Evolutionary conservation across 1,140 invertebrate genomes (phyloP), one percentile per base, ranked within the genome.

Genomic region (Potamilus streckersoni): DNA sequence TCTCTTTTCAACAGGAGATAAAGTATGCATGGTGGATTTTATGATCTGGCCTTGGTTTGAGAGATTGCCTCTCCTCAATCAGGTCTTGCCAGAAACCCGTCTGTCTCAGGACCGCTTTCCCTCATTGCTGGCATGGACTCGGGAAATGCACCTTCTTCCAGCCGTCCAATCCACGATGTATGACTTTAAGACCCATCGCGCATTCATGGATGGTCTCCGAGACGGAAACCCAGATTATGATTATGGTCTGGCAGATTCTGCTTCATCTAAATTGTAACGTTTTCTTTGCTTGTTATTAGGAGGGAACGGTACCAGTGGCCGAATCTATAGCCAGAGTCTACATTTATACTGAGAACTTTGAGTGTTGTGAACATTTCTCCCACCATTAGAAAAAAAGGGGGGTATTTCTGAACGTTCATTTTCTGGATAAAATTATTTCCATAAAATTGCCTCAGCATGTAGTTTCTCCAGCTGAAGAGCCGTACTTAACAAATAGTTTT

Each of bases 11-110:
- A 38, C 49, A 77, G 75, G 75, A 20, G 27, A 57, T 19, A 71
- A 77, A 66, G 75, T 77, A 23, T 77, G 75, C n/a, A 77, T 77
- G 75, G 75, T 64, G 23, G 75, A 77, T 60, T 77, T 77, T 17
- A 77, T 77, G 75, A 23, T 77, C 17, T 77, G 75, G 75, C 75
- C 75, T 62, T 77, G 75, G 75, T 77, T 77, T 72, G 75, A 77
- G 55, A 38, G 75, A 61, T 55, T 77, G 8, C 65, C 64, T 19
- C 65, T 77, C 13, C 58, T 77, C 5, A 77, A 77, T 67, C 38
- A n/a, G 23, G 23, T 77, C 38, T 69, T 77, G 12, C 75, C 75
- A 69, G 70, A 61, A 23, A 77, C 75, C 19, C 68, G 12, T 13
- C 72, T 77, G 0, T 72, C 70, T 16, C 16, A 55, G 14, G 56